These are phyloP conservation scores for Heliconius ismenius DNA, from an alignment of 2,888 invertebrate species.

Conservation along the genomic window DNA sequence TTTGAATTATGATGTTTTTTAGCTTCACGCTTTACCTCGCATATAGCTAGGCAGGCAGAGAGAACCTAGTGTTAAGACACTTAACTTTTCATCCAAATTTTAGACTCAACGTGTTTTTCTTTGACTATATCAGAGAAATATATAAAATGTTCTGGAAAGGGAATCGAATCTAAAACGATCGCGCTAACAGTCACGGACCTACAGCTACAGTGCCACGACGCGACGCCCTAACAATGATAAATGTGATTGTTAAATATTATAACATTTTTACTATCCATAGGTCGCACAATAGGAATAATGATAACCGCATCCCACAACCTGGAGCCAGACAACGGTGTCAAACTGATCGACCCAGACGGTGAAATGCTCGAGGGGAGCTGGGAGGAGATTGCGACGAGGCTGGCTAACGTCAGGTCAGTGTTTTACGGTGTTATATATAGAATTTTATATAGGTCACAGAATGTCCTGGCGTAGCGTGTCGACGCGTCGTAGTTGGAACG, in stretches of 20 bases:
- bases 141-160: background rate
- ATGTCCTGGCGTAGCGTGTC: conserved; percentile 8
- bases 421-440: conserved; percentile 12
- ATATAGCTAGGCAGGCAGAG: background rate
- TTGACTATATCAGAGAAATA: background rate
- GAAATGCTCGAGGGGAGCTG: conserved; percentile 97
- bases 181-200: too few relatives aligned
- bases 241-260: background rate
- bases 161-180: too few relatives aligned
- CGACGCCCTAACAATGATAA: background rate
- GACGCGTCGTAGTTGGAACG: background rate
- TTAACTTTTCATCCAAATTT: background rate
- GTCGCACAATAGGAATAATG: conserved; percentile 96
- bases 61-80: background rate
- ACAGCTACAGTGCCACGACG: too few relatives aligned
- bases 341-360: conserved; percentile 96
- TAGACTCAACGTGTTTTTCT: background rate
- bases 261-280: conserved; percentile 47
- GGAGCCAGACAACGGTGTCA: conserved; percentile 97
- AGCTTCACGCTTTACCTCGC: background rate
- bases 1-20: background rate
- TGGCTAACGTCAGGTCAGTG: conserved; percentile 89
- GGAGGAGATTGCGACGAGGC: conserved; percentile 93
- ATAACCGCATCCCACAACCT: conserved; percentile 99
- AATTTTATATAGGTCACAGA: conserved; percentile 14